Base-by-base conservation (phyloP, 92 coral and sea anemone genomes). In the Palythoa caribaeorum region DNA sequence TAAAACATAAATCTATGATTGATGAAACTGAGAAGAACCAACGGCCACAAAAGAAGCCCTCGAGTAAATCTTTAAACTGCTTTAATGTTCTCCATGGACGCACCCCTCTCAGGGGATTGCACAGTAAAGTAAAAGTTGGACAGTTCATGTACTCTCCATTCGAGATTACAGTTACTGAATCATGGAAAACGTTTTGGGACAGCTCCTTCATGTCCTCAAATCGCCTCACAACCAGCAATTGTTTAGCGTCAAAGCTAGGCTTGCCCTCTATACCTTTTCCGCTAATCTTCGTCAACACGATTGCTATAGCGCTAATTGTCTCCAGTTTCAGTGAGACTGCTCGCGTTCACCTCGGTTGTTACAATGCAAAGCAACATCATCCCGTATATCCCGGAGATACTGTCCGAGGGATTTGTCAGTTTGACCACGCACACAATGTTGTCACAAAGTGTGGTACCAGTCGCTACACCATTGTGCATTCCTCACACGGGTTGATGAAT, bases 161-260 rank as follows among this genome's bases (percentile, higher is more conserved):
- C 14, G 84, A 87, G 54, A 12, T 87, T 14, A 87, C 89, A 15
- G 47, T 87, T 38, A 87, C 87, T 3, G 89, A 87, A 53, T 76
- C 89, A 15, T 87, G 89, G 89, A 87, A 47, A 57, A 60, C 89
- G 6, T 76, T 77, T 28, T 87, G 89, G 89, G 84, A 87, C 40
- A 65, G 74, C 20, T 60, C 89, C 35, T 87, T 87, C 19, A 39
- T 77, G 62, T 76, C 75, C 3, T 20, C 77, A 17, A 63, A 78
- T 63, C 90, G 78, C 20, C 66, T 87, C 36, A 38, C 20, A 44
- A 87, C 85, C n/a, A 87, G 87, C 37, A 53, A 28, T 62, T 87
- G 20, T 38, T 87, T 77, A 35, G 87, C 90, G 6, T 77, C 66
- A 6, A 77, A 48, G 86, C 37, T 78, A 14, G 90, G 90, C 9